These are phyloP conservation scores for Phortica magna DNA, from an alignment of 2,888 invertebrate species.

Conservation along the genomic window DNA sequence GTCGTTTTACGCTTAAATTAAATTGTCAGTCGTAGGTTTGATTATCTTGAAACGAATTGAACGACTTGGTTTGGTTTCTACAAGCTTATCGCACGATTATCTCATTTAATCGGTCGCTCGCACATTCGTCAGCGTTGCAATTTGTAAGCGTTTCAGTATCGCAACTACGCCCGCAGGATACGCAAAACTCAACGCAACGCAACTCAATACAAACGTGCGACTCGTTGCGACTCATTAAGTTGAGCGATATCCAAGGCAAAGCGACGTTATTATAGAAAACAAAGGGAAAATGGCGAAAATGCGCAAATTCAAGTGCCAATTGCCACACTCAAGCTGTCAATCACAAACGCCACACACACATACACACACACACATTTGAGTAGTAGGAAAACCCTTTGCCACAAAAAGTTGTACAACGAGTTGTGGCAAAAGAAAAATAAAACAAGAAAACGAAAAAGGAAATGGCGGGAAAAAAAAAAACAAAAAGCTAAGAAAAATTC, in stretches of 20 bases:
- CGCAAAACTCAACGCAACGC: conserved; percentile 15
- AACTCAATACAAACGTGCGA: not conserved
- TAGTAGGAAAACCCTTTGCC: conserved; percentile 49
- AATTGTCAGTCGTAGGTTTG: conserved; percentile 22
- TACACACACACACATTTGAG: not conserved
- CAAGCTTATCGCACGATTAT: conserved; percentile 31
- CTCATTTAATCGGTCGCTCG: conserved; percentile 1
- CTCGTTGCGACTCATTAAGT: not conserved
- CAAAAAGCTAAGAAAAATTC: not conserved
- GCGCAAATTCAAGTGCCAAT: conserved; percentile 66
- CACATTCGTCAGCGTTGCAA: not conserved
- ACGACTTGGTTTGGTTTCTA: not conserved
- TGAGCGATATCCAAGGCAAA: conserved; percentile 46
- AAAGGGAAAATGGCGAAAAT: not conserved
- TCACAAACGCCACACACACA: conserved; percentile 45
- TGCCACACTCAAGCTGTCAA: conserved; percentile 64
- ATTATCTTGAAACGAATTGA: not conserved
- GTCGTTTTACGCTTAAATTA: conserved; percentile 16
- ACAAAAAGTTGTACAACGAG: not conserved
- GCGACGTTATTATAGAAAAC: conserved; percentile 37
- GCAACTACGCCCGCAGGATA: conserved; percentile 28
- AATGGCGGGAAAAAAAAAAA: not conserved
- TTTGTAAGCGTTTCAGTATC: conserved; percentile 27
- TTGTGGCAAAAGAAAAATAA: not conserved
- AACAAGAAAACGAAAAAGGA: not conserved